These are phyloP conservation scores for Calameuta idolon DNA, from an alignment of 2,888 invertebrate genomes.

Conservation along the genomic window DNA sequence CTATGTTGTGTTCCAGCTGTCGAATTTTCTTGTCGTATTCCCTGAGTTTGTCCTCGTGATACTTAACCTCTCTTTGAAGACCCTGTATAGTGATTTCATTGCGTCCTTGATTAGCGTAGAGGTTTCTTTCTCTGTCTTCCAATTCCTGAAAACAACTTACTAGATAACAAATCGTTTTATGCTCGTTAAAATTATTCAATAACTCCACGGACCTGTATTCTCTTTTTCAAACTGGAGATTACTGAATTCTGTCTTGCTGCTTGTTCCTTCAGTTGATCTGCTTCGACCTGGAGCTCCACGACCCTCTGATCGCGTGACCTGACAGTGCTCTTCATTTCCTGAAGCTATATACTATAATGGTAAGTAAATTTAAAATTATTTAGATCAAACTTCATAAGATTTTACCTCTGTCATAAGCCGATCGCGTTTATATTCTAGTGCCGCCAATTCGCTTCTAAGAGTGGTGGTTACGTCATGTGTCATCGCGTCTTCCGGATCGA, in stretches of 20 bases:
- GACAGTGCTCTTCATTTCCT: conserved; percentile 78
- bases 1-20: conserved; percentile 78
- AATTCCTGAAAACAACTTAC: conserved; percentile 70
- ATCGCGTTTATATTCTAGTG: conserved; percentile 85
- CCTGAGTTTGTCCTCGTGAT: conserved; percentile 81
- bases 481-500: conserved; percentile 62
- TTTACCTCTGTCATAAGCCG: conserved; percentile 81
- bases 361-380: conserved; percentile 32
- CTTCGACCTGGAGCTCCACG: conserved; percentile 83
- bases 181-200: neutral
- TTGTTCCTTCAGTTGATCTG: conserved; percentile 83
- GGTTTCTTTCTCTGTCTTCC: conserved; percentile 81
- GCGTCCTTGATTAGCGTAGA: conserved; percentile 74
- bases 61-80: conserved; percentile 79
- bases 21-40: conserved; percentile 82
- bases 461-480: conserved; percentile 79
- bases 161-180: neutral
- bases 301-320: conserved; percentile 79
- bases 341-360: conserved; percentile 70
- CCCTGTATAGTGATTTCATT: conserved; percentile 81
- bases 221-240: conserved; percentile 82
- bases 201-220: conserved; percentile 69
- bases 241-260: conserved; percentile 85
- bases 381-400: neutral
- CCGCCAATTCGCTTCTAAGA: conserved; percentile 86